These are phyloP conservation scores for Heliconius himera DNA, from an alignment of 1,140 invertebrate species.

Conservation along the genomic window DNA sequence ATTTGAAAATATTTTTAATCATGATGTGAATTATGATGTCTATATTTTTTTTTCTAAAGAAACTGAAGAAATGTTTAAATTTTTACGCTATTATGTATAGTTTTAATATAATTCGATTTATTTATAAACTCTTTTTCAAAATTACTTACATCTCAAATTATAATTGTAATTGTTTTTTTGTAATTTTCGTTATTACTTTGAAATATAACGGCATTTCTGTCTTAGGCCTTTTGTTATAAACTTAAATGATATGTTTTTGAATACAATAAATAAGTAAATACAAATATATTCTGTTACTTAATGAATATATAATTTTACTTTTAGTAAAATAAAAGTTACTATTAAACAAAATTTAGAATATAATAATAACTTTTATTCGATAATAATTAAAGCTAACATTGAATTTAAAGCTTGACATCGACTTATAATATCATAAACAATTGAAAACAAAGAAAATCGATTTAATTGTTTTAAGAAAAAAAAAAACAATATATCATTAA, in stretches of 20 bases:
- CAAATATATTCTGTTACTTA: conserved; percentile 6
- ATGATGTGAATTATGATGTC: no score
- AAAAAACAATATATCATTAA: not conserved
- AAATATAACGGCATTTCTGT: not conserved
- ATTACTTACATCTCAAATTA: not conserved
- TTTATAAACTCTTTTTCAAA: not conserved
- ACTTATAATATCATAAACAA: conserved; percentile 34
- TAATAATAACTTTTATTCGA: conserved; percentile 59
- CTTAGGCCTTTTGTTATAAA: not conserved
- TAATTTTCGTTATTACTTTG: not conserved
- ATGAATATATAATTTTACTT: conserved; percentile 19
- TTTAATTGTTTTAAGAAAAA: not conserved
- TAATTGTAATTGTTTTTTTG: not conserved
- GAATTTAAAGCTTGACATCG: conserved; percentile 75
- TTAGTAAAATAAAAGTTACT: conserved; percentile 41
- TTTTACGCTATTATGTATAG: not conserved
- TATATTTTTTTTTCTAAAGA: no score
- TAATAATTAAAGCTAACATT: conserved; percentile 80
- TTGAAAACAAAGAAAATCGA: conserved; percentile 10
- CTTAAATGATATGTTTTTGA: conserved; percentile 17
- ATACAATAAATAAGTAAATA: not conserved
- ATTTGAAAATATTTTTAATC: not conserved
- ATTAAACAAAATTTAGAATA: conserved; percentile 49
- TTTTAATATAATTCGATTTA: not conserved
- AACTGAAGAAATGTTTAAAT: no score